These are phyloP conservation scores for Mus musculus DNA, from an alignment of 2,113 vertebrate species.

Conservation along the genomic window GRCm39 chr3:135025501-135026000, in stretches of 20 bases:
- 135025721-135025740: not conserved
- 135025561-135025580: not conserved
- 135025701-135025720: not conserved
- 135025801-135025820: too few species aligned
- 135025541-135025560: not conserved
- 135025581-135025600: not conserved
- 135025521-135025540: not conserved
- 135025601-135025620: not conserved
- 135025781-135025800: not conserved
- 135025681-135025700: not conserved
- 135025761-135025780: too few species aligned
- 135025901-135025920: not conserved
- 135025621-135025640: not conserved
- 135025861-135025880: not conserved
- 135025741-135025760: not conserved
- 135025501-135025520: constrained; percentile 42
- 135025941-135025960: not conserved
- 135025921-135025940: not conserved
- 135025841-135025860: too few species aligned
- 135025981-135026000: not conserved
- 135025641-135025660: not conserved
- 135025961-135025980: not conserved
- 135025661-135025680: not conserved
- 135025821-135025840: not conserved
- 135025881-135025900: too few species aligned